Evolutionary conservation across 2,797 vertebrate genomes (phyloP), one percentile per base, ranked within the genome.

Genomic region (Alauda arvensis): DNA sequence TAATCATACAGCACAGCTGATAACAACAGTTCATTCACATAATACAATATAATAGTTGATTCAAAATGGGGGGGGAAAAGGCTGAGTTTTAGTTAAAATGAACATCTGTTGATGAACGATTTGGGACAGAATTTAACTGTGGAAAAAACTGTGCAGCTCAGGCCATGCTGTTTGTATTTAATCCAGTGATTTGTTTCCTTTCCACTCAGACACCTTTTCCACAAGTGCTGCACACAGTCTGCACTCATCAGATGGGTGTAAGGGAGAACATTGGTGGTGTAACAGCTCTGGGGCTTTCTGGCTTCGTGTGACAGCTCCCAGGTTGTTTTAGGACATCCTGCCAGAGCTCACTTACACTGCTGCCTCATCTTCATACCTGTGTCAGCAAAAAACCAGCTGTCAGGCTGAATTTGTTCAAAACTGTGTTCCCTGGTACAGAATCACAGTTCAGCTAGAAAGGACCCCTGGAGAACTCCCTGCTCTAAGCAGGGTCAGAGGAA

Each of bases 201-300:
- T 65, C 4, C 39, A 45, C 5, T 49, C 34, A 78, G 53, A 31
- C 4, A 42, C 20, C 26, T 31, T 51, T 42, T 24, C 52, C 26
- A 14, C 7, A 53, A 40, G 15, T 12, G 23, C 1, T 76, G 43
- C 28, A 71, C 24, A 5, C 8, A 78, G 28, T 0, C 34, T n/a
- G 45, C 18, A 40, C 40, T 61, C 17, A 3, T 1, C 49, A 82
- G 26, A 52, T 48, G 61, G 26, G 40, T 53, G 0, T 2, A 14
- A 33, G 12, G 23, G 14, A 55, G 14, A 68, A 18, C 8, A 8
- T 0, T 6, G 1, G 45, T n/a, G 11, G 10, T 5, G 1, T 2
- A 13, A 40, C 60, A 72, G 48, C 60, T 40, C 55, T 13, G 39
- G 14, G 46, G 7, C 6, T 18, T 68, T 46, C 39, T 52, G 63